phyloP scores from a whole-genome alignment of 2,888 invertebrate species.

The Ligdia adustata region DNA sequence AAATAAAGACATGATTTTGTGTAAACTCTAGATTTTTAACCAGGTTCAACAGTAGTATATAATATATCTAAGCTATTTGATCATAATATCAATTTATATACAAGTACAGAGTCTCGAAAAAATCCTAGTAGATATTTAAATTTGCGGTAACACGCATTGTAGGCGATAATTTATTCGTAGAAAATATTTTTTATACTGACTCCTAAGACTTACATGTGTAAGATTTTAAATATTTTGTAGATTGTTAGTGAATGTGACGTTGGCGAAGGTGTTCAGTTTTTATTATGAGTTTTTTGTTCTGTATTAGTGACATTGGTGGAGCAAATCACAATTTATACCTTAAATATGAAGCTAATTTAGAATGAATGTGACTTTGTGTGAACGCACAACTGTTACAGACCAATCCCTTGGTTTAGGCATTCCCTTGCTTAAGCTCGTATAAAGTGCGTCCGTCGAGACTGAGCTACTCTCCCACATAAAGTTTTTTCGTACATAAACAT shows the following conservation, averaged over 20 bases:
- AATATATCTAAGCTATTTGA: too few relatives aligned
- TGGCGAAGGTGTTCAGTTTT: slow-evolving; percentile 2
- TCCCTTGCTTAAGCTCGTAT: too few relatives aligned
- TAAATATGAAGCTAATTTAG: too few relatives aligned
- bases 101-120: slow-evolving; percentile 28
- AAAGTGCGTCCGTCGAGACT: too few relatives aligned
- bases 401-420: too few relatives aligned
- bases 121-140: slow-evolving; percentile 19
- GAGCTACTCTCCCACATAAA: too few relatives aligned
- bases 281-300: neutral
- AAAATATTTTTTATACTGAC: slow-evolving; percentile 20
- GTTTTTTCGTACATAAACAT: too few relatives aligned
- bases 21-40: neutral
- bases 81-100: slow-evolving; percentile 15
- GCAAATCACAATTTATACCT: too few relatives aligned
- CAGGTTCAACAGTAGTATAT: too few relatives aligned
- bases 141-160: slow-evolving; percentile 15
- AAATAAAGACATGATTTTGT: neutral
- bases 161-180: slow-evolving; percentile 24
- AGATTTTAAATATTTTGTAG: slow-evolving; percentile 4
- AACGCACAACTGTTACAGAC: too few relatives aligned
- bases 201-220: slow-evolving; percentile 13
- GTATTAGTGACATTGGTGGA: neutral
- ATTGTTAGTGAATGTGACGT: neutral
- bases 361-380: too few relatives aligned